These are phyloP conservation scores for Rhabdomys dilectus DNA, from an alignment of 2,113 vertebrate species.

Conservation along the genomic window DNA sequence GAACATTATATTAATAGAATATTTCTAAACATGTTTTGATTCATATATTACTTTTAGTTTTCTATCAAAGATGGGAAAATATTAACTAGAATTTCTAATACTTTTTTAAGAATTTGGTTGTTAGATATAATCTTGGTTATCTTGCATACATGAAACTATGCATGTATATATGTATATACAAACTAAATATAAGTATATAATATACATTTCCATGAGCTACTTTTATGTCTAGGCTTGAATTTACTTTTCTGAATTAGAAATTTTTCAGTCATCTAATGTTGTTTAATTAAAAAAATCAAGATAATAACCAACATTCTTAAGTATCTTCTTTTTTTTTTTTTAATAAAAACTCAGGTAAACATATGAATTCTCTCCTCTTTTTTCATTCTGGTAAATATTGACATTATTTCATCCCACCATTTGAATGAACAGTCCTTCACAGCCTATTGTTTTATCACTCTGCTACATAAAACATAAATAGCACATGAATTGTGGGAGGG, in stretches of 20 bases:
- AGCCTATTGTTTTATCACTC: background rate
- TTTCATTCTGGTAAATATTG: background rate
- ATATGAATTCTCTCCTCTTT: background rate
- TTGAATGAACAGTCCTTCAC: background rate
- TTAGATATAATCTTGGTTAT: background rate
- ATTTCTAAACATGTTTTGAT: conserved; percentile 31
- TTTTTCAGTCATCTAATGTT: background rate
- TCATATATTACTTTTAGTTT: background rate
- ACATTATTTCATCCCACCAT: background rate
- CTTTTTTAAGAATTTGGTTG: background rate
- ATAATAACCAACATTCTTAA: background rate
- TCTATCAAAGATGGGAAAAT: background rate
- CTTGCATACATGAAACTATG: background rate
- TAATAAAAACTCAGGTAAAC: background rate
- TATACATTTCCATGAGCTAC: background rate
- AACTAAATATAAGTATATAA: background rate
- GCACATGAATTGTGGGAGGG: background rate
- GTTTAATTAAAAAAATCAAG: background rate
- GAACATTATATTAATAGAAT: background rate
- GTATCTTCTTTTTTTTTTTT: background rate
- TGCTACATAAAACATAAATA: background rate
- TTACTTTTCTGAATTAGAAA: background rate
- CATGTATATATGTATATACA: background rate
- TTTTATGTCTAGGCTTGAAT: background rate
- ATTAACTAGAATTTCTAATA: background rate